These are phyloP conservation scores for Apogon talboti DNA, from an alignment of 2,797 vertebrate species.

Conservation along the genomic window DNA sequence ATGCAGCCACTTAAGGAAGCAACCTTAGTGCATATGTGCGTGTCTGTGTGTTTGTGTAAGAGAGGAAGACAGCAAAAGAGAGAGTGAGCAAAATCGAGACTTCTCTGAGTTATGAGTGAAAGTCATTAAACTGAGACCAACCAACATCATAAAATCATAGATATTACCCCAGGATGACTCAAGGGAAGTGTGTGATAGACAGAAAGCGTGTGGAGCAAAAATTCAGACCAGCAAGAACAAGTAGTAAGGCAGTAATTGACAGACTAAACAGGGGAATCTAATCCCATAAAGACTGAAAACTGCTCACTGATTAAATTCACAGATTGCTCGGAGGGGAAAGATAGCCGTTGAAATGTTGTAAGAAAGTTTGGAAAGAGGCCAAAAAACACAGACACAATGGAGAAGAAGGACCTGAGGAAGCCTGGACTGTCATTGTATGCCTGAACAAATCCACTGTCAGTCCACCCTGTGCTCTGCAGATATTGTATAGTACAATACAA, in stretches of 20 bases:
- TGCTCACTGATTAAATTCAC: constrained; percentile 53
- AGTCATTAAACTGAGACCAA: constrained; percentile 39
- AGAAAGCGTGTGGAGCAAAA: constrained; percentile 34
- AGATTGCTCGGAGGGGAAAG: constrained; percentile 35
- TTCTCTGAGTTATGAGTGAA: constrained; percentile 21
- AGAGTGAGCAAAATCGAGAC: background rate
- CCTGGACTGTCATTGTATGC: background rate
- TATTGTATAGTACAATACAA: background rate
- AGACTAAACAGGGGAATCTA: constrained; percentile 44
- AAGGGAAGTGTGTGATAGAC: constrained; percentile 44
- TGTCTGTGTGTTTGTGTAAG: constrained; percentile 6
- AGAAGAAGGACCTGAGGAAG: background rate
- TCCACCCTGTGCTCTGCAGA: background rate
- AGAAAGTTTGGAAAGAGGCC: constrained; percentile 10
- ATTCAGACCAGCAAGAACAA: constrained; percentile 38
- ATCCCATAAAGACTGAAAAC: constrained; percentile 50
- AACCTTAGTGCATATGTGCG: background rate
- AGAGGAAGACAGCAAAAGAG: background rate
- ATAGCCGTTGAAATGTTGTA: constrained; percentile 2
- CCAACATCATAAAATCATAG: constrained; percentile 37
- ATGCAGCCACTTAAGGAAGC: constrained; percentile 27
- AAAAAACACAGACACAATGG: constrained; percentile 3
- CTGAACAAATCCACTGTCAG: background rate
- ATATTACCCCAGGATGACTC: constrained; percentile 41
- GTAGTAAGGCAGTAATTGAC: constrained; percentile 28